Evolutionary conservation across 2,888 invertebrate species (phyloP).

Genomic region (Pachycephus smyrnensis): DNA sequence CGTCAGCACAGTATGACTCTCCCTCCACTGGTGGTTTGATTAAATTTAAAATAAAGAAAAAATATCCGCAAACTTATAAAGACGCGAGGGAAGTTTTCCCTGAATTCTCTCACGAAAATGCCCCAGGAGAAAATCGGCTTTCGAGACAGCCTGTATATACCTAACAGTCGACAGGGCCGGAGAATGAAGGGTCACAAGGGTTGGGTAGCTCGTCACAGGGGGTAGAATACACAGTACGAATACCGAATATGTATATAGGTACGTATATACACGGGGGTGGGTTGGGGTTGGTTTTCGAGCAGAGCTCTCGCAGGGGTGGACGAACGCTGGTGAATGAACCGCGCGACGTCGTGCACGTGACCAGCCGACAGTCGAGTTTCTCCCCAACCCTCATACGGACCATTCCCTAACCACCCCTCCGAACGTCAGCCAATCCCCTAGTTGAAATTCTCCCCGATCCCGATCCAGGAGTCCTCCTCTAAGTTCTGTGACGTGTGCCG

Average conservation of each 20-base stretch:
- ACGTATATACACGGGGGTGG: constrained; percentile 11
- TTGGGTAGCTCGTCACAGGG: constrained; percentile 17
- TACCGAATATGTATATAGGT: constrained; percentile 42
- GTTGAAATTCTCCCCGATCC: not conserved
- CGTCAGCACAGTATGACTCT: not conserved
- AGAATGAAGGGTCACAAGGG: not conserved
- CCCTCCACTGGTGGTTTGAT: not conserved
- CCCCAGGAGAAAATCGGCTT: not conserved
- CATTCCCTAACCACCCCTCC: not conserved
- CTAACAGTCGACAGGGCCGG: not conserved
- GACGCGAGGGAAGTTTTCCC: not conserved
- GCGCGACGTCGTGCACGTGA: constrained; percentile 28
- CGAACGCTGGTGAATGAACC: constrained; percentile 8
- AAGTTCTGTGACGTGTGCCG: not conserved
- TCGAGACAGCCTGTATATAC: not conserved
- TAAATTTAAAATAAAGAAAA: not conserved
- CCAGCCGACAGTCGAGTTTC: constrained; percentile 12
- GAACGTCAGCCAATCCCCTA: not conserved
- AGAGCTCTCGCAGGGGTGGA: not conserved
- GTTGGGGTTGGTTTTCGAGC: constrained; percentile 20
- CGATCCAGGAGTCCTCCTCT: not conserved
- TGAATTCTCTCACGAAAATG: not conserved
- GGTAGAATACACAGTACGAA: constrained; percentile 44
- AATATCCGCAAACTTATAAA: not conserved
- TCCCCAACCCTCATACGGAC: not conserved